A percentile compares a stretch with the other conserved stretches of the same genome.
Conservation (phyloP, 2,888 invertebrate species). For the Yponomeuta evonymella region DNA sequence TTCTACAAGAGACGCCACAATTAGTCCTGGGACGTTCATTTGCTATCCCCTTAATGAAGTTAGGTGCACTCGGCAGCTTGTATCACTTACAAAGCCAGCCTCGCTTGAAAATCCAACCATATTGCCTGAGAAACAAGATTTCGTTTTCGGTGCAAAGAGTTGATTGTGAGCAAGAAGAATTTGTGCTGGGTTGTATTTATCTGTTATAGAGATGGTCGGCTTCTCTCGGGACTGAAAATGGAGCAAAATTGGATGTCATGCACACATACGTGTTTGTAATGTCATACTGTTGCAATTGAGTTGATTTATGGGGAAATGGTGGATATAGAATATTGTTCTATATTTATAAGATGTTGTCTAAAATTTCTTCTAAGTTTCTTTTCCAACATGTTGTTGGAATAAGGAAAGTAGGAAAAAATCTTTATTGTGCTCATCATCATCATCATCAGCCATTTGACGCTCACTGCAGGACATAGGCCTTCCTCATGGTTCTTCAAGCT, state of each 20-base stretch:
- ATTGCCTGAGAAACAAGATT: not conserved
- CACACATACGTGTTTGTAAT: not conserved
- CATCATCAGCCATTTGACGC: too few relatives aligned
- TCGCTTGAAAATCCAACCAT: not conserved
- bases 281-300: not conserved
- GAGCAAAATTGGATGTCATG: not conserved
- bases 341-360: too few relatives aligned
- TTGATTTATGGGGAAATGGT: not conserved
- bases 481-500: too few relatives aligned
- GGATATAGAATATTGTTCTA: too few relatives aligned
- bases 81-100: not conserved
- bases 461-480: too few relatives aligned
- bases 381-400: too few relatives aligned
- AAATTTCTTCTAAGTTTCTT: too few relatives aligned
- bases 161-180: not conserved
- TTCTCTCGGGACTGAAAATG: not conserved
- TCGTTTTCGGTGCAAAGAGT: not conserved
- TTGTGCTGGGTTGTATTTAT: constrained; percentile 1
- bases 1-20: constrained; percentile 13
- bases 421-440: too few relatives aligned
- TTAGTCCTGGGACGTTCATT: constrained; percentile 11
- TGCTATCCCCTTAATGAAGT: constrained; percentile 11
- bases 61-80: constrained; percentile 6
- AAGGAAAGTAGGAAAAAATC: too few relatives aligned
- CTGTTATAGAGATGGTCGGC: not conserved